Conservation (phyloP, 2,888 invertebrate species). For the Entomobrya proxima region DNA sequence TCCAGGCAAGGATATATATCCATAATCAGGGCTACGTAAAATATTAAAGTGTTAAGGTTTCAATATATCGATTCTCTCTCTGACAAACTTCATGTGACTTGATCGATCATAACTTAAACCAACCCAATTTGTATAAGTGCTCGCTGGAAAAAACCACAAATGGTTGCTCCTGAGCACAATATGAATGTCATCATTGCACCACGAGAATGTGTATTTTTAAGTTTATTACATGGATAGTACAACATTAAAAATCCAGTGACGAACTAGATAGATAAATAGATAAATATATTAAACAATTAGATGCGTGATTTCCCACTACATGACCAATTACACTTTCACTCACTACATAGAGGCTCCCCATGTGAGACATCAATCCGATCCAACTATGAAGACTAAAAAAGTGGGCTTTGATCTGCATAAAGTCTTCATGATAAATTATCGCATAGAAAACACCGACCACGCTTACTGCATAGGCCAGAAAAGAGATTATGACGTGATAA, state of each 20-base stretch:
- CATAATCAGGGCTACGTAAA: too few relatives aligned
- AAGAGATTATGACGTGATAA: constrained; percentile 23
- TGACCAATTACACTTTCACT: background rate
- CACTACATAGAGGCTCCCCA: background rate
- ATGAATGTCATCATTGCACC: constrained; percentile 37
- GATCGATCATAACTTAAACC: background rate
- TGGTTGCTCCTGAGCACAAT: background rate
- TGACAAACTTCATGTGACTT: too few relatives aligned
- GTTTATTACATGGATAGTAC: constrained; percentile 7
- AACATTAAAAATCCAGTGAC: constrained; percentile 16
- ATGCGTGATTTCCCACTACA: background rate
- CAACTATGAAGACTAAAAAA: constrained; percentile 57
- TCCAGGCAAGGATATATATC: background rate
- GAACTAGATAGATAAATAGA: background rate
- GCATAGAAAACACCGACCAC: background rate
- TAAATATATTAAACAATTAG: background rate
- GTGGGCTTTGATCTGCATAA: background rate
- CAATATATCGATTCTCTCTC: too few relatives aligned
- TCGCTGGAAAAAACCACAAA: background rate
- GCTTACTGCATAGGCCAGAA: background rate
- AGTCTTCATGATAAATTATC: constrained; percentile 28
- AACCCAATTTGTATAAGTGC: constrained; percentile 41
- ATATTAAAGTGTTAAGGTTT: too few relatives aligned
- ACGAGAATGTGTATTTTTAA: background rate
- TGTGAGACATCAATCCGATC: constrained; percentile 17